These are phyloP conservation scores for Hippocampus zosterae DNA, from an alignment of 2,113 vertebrate genomes.

Conservation along the genomic window DNA sequence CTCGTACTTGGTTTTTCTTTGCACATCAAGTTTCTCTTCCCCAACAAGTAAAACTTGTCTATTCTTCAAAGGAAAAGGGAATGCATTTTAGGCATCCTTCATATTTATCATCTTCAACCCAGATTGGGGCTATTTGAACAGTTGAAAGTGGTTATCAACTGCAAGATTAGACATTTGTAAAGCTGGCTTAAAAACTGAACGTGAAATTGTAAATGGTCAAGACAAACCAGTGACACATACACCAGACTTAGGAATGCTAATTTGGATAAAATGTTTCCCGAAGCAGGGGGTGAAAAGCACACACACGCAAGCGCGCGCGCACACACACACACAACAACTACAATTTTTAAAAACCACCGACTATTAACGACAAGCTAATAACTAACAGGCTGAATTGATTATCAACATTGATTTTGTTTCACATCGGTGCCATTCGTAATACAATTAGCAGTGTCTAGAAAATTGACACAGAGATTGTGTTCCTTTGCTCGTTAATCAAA, in stretches of 20 bases:
- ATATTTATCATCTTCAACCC: neutral
- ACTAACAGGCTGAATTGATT: neutral
- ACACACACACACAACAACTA: neutral
- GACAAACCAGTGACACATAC: neutral
- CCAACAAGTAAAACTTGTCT: neutral
- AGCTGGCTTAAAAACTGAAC: neutral
- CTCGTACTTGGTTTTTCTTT: neutral
- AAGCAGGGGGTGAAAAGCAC: neutral
- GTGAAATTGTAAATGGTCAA: neutral
- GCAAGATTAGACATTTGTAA: neutral
- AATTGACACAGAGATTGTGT: constrained; percentile 18
- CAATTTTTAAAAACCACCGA: neutral
- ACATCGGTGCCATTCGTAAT: constrained; percentile 3
- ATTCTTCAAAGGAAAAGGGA: neutral
- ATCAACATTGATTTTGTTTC: constrained; percentile 19
- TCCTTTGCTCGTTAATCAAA: constrained; percentile 47
- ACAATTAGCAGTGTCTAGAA: neutral
- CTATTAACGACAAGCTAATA: constrained; percentile 10
- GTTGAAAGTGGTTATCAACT: neutral
- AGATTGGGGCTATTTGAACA: neutral
- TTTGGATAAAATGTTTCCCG: neutral
- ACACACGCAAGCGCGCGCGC: too few relatives aligned
- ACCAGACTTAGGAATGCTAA: neutral
- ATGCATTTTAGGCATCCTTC: neutral
- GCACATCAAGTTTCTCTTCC: too few relatives aligned